Base-by-base conservation (phyloP, 2,797 vertebrate species). In the Cyprinodon diabolis region DNA sequence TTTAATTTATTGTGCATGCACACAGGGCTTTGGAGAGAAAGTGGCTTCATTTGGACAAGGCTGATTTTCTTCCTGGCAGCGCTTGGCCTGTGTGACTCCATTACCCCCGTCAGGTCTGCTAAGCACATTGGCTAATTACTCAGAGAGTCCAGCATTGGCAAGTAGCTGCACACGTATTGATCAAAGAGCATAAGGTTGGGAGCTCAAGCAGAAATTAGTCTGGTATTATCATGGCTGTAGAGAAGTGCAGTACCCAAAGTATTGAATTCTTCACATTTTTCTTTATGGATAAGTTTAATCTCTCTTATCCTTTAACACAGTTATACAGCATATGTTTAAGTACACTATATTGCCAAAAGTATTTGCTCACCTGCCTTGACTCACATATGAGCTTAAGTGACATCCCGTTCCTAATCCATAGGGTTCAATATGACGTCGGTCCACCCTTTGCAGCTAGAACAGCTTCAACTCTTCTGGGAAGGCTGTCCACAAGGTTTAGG, bases 101-200 rank as follows among this genome's bases (percentile, higher is more conserved):
- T 91, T 89, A 84, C 83, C 87, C 82, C 76, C 66, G 62, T 93
- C 90, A 90, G 90, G 86, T 68, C 84, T 72, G 83, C 89, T 84
- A 87, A 91, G 86, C 89, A 78, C 81, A 86, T 79, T 78, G 93
- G 90, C 91, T 94, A 94, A 93, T 94, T 93, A 93, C 90, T 94
- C 92, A 93, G 89, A 89, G 89, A 90, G 88, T 81, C 80, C 77
- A 74, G 84, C 90, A 94, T 94, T 93, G 94, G 91, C 93, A 95
- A 92, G 87, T 93, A 91, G 91, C 85, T 87, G 80, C 94, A 91
- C 89, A 81, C 83, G 66, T 92, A 95, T 94, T 77, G 94, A 95
- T 94, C 87, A 84, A 71, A 84, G 86, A 68, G 85, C 85, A 91
- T 85, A 86, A 83, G 86, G 85, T 91, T 84, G 86, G 82, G 83